phyloP scores from a whole-genome alignment of 2,888 invertebrate species.

The Spilosoma lubricipeda region DNA sequence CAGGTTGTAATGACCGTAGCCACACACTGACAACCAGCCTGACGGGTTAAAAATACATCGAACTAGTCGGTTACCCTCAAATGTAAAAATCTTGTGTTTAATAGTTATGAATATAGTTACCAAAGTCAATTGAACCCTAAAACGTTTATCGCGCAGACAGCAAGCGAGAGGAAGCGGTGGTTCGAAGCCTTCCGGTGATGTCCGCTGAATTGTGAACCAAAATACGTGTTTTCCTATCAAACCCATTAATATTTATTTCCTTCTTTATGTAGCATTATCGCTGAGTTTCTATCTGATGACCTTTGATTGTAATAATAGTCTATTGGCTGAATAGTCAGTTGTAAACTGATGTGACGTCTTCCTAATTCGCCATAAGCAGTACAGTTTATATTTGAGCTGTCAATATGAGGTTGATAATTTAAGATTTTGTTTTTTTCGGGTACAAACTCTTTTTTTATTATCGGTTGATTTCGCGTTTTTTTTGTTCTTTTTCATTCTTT shows the following conservation, averaged over 20 bases:
- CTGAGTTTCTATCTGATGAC: not conserved
- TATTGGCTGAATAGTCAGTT: not conserved
- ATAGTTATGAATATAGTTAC: conserved; percentile 1
- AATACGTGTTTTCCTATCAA: conserved; percentile 59
- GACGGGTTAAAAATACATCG: no score
- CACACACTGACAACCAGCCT: no score
- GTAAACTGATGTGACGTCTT: not conserved
- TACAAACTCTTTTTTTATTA: no score
- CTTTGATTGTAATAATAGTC: not conserved
- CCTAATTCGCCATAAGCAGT: not conserved
- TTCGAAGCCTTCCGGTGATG: conserved; percentile 66
- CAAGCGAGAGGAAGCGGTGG: conserved; percentile 67
- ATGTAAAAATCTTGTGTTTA: no score
- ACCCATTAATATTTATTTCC: conserved; percentile 53
- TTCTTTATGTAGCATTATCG: conserved; percentile 19
- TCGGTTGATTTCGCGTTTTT: no score
- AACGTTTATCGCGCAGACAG: conserved; percentile 37
- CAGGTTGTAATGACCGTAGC: no score
- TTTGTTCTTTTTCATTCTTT: no score
- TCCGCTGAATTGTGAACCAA: conserved; percentile 64
- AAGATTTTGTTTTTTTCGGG: no score
- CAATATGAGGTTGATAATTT: no score
- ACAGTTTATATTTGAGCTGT: not conserved
- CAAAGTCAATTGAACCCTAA: conserved; percentile 38
- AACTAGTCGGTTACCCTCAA: no score